A percentile compares a stretch with the other conserved stretches of the same genome.
These are phyloP conservation scores for Melinaea menophilus DNA, from an alignment of 2,888 invertebrate genomes.

Conservation along the genomic window DNA sequence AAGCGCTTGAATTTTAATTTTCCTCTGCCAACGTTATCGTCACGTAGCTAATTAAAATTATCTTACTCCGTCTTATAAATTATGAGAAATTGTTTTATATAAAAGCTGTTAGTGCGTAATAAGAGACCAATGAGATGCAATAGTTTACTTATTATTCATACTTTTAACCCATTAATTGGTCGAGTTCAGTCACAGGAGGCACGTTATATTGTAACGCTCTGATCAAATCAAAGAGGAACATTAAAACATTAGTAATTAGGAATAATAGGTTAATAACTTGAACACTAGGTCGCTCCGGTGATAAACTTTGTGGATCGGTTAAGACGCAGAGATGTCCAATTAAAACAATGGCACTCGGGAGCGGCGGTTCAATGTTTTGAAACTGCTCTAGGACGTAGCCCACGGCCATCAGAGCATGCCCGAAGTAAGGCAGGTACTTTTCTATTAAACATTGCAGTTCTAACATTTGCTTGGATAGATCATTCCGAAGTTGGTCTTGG, in stretches of 20 bases:
- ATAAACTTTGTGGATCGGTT: conserved; percentile 47
- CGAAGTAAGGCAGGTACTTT: conserved; percentile 52
- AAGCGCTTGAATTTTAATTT: conserved; percentile 46
- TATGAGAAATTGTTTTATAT: conserved; percentile 24
- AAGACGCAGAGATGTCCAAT: conserved; percentile 58
- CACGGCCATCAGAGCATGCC: conserved; percentile 57
- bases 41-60: conserved; percentile 60
- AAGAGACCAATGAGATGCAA: neutral
- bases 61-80: conserved; percentile 51
- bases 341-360: conserved; percentile 59
- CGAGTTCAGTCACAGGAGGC: conserved; percentile 24
- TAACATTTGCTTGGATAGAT: conserved; percentile 40
- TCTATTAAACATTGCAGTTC: conserved; percentile 36
- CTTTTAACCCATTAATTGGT: conserved; percentile 15
- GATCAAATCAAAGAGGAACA: conserved; percentile 55
- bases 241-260: conserved; percentile 50
- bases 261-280: conserved; percentile 53
- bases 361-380: conserved; percentile 47
- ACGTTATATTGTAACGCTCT: conserved; percentile 24
- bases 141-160: neutral
- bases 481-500: conserved; percentile 14
- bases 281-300: conserved; percentile 43
- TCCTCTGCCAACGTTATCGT: conserved; percentile 49
- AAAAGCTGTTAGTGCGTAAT: neutral
- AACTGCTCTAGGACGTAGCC: conserved; percentile 64